A percentile compares a stretch with the other conserved stretches of the same genome.
Conservation (phyloP, 2,113 vertebrate genomes). For the Barnardius zonarius region DNA sequence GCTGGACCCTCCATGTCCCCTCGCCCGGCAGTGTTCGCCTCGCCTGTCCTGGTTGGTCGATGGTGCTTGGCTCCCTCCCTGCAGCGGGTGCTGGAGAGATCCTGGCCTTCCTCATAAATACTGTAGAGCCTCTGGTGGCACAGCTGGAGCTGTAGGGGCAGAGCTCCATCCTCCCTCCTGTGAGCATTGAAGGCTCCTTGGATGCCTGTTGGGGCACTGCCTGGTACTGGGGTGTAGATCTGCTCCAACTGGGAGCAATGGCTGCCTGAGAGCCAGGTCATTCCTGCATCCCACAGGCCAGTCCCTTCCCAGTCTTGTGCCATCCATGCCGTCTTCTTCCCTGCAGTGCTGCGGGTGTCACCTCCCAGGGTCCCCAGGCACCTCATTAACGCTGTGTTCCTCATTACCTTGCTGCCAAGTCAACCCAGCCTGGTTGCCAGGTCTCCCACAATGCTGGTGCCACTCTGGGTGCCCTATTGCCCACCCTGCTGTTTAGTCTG, state of each 20-base stretch:
- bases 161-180: neutral
- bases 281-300: neutral
- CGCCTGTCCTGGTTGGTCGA: accelerated
- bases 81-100: neutral
- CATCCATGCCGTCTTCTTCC: accelerated
- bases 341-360: neutral
- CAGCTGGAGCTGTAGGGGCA: neutral
- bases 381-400: neutral
- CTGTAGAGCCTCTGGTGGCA: accelerated
- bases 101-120: accelerated
- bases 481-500: accelerated
- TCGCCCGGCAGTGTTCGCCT: neutral
- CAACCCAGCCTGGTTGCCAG: neutral
- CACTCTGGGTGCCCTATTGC: neutral
- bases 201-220: neutral
- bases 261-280: neutral
- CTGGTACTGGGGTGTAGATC: neutral
- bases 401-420: neutral
- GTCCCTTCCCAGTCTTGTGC: neutral
- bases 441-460: neutral
- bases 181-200: accelerated
- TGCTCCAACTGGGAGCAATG: neutral
- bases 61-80: neutral
- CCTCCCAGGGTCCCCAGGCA: neutral
- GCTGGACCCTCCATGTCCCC: neutral